A percentile compares a stretch with the other conserved stretches of the same genome.
Evolutionary conservation across 2,888 invertebrate genomes (phyloP).

Genomic region (Phytoseiulus persimilis): DNA sequence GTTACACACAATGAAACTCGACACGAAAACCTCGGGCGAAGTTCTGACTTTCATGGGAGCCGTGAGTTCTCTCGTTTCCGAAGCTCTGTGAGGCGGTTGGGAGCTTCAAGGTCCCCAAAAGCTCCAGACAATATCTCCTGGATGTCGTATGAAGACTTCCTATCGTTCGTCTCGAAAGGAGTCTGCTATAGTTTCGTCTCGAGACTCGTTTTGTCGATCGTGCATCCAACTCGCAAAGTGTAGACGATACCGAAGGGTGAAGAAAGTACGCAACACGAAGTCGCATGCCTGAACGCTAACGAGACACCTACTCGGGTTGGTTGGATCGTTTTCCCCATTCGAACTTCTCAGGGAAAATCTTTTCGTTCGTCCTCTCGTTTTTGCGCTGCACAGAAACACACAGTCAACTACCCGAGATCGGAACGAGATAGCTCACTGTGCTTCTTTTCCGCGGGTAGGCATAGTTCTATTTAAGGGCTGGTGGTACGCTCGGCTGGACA

Average conservation of each 20-base stretch:
- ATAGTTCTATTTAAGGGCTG: conserved; percentile 5
- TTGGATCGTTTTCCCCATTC: not conserved
- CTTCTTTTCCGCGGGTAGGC: not conserved
- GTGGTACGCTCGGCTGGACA: not conserved
- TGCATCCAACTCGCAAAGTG: not conserved
- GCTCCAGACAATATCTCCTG: not conserved
- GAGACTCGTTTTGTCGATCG: not conserved
- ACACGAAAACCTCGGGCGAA: too few relatives aligned
- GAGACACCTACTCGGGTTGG: not conserved
- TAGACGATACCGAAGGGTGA: not conserved
- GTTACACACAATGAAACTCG: too few relatives aligned
- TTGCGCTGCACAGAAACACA: not conserved
- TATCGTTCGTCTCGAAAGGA: not conserved
- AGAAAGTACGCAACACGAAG: not conserved
- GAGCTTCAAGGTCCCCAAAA: not conserved
- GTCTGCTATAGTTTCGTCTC: not conserved
- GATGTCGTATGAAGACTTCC: not conserved
- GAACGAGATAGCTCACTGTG: not conserved
- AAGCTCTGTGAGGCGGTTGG: too few relatives aligned
- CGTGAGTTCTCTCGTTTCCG: too few relatives aligned
- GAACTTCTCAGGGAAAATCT: not conserved
- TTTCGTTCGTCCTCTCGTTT: not conserved
- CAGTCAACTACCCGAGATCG: not conserved
- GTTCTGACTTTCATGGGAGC: too few relatives aligned
- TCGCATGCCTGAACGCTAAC: not conserved